Base-by-base conservation (phyloP, 2,888 invertebrate genomes). In the Acronicta psi region DNA sequence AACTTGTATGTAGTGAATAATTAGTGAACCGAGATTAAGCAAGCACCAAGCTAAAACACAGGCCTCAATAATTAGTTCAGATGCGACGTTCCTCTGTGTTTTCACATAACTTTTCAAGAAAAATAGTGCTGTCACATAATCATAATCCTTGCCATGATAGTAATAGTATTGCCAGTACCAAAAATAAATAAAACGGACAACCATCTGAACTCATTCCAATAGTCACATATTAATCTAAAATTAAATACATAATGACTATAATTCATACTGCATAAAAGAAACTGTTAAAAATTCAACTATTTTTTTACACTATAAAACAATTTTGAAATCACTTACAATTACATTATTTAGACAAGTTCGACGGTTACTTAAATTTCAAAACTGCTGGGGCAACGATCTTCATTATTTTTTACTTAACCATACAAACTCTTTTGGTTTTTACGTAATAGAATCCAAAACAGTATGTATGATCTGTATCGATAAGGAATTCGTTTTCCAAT, bases 281-380 rank as follows among this genome's bases (percentile, higher is more conserved):
- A 23, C 50, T 43, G 42, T 43, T 55, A 36, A 55, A 31, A 40
- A 38, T 25, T 62, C 34, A 17, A 41, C 13, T 23, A 36, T 49
- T 13, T 36, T 42, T 43, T 18, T 29, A 23, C 7, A 23, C 23
- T 7, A 3, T 9, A 2, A 11, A 17, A 11, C 18, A 41, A 43
- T 62, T 55, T 61, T 50, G 16, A 51, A 69, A 62, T 69, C 13
- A 51, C n/a, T 47, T 54, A 36, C 31, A 46, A 46, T 40, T 45
- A 62, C n/a, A 40, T 52, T 45, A 25, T 61, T 61, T 47, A 23
- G 56, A 50, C 40, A 56, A 51, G 18, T 42, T 36, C 38, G 46
- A 36, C 38, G 1, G 42, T 36, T 4, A 18, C 25, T 59, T 37
- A 40, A 46, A 36, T 31, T 18, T 34, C 34, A 51, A 36, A 59